Evolutionary conservation across 2,888 invertebrate genomes (phyloP), one percentile per base, ranked within the genome.

Genomic region (Megalurothrips usitatus): DNA sequence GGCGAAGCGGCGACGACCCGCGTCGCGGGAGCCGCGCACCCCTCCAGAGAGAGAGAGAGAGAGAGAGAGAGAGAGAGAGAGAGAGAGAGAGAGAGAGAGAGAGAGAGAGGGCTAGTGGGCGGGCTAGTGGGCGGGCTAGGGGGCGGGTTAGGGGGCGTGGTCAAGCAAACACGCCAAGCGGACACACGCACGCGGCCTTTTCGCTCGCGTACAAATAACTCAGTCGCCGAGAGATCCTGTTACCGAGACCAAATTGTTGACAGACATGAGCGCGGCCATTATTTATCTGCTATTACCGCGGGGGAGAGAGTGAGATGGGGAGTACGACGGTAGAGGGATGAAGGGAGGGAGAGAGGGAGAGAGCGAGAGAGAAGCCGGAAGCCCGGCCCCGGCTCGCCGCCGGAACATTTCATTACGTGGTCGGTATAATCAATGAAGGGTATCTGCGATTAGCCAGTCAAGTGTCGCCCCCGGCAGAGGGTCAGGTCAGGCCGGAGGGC

Each of bases 361-460:
- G 34, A 6, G 34, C 3, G 34, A 6, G 2, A 4, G 3, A 43
- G 58, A n/a, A 58, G 58, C 58, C 52, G 58, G 19, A 17, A 6
- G 58, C 14, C 52, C 14, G 17, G 68, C 11, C 23, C 23, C 23
- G 11, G 23, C 23, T 26, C 23, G 68, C 26, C 10, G 68, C 68
- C 26, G 68, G 68, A 75, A 75, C 68, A 26, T 75, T 75, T 75
- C 68, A 75, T 75, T 75, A 75, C 26, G 68, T 75, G 68, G 52
- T 52, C 68, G 68, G 68, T 75, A 12, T 26, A 75, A 75, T 75
- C 68, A 75, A 75, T 75, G 23, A 75, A 75, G 68, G 68, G 23
- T 75, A 75, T 75, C 68, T 75, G 23, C 68, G 68, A 75, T 75
- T 75, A 75, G 68, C 68, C 12, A 6, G 58, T 19, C 12, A 14